Evolutionary conservation across 2,113 vertebrate species (phyloP), one percentile per base, ranked within the genome.

Genomic region (Rhabdomys dilectus): DNA sequence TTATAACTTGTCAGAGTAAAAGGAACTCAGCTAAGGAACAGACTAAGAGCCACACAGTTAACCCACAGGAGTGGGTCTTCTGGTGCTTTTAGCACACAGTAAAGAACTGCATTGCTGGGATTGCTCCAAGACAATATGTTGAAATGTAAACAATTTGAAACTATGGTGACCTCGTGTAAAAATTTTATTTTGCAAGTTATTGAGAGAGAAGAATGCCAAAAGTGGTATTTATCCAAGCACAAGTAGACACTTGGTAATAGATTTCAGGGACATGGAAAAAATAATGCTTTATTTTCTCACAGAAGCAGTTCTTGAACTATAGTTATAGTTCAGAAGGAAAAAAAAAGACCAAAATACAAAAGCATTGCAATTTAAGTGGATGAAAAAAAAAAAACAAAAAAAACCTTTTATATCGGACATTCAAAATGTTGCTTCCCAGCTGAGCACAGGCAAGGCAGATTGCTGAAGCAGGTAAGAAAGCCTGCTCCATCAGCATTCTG

Each of bases 271-370:
- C 2, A 36, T 58, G 19, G 19, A 29, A 7, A 7, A 86, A 89
- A 9, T 56, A 80, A 73, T 1, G 7, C 29, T 89, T 89, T 66
- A 89, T 31, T 95, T 90, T 91, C 51, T 93, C 45, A 60, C 34
- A 81, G 89, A 97, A 94, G 84, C 78, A 53, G 73, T 73, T 92
- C 17, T 89, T 94, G 56, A 77, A 96, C 70, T 96, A 45, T 34
- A 70, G 88, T 80, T 94, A 95, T 0, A 76, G 42, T 89, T 60
- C n/a, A 94, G 45, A 85, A 21, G 17, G 90, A 85, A 64, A 16
- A 94, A 96, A 96, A 86, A 81, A 76, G 58, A 96, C 36, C 36
- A 91, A 96, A 97, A 92, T 95, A 51, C 87, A 96, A 97, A 90
- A 10, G 16, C 39, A 34, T 9, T 87, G 36, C 75, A 96, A 96